Conservation (phyloP, 1,140 invertebrate genomes). For the Pygmarrhopalites habei region DNA sequence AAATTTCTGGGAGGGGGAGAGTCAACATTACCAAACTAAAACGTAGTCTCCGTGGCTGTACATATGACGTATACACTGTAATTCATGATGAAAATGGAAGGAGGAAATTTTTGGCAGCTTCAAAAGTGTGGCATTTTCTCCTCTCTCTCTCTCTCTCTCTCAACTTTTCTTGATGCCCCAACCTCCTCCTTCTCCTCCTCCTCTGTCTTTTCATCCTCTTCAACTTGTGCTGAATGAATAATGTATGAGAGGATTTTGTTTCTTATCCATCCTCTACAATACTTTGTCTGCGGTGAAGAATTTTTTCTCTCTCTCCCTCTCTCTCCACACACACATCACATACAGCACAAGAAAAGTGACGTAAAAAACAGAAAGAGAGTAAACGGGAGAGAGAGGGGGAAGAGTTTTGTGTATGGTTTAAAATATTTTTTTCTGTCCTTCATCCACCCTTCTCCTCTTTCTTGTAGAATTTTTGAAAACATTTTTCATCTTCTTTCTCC, state of each 20-base stretch:
- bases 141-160: slow-evolving; percentile 1
- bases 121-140: slow-evolving; percentile 6
- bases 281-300: background rate
- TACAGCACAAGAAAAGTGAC: too few relatives aligned
- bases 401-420: too few relatives aligned
- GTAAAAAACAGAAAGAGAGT: slow-evolving; percentile 8
- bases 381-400: slow-evolving; percentile 10
- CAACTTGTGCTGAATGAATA: slow-evolving; percentile 4
- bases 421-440: background rate
- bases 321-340: too few relatives aligned
- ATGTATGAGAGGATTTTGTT: slow-evolving; percentile 7
- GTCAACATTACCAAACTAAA: too few relatives aligned
- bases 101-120: slow-evolving; percentile 12
- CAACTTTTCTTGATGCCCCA: background rate
- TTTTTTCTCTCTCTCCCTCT: too few relatives aligned
- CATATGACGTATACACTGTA: too few relatives aligned
- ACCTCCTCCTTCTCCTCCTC: background rate
- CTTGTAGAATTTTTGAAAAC: background rate
- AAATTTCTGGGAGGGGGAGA: too few relatives aligned
- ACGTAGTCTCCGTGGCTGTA: too few relatives aligned
- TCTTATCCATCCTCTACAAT: background rate
- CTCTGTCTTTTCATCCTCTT: background rate
- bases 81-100: background rate
- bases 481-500: background rate
- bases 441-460: background rate